Evolutionary conservation across 2,797 vertebrate species (phyloP), one percentile per base, ranked within the genome.

Genomic region (Hylomyscus alleni): DNA sequence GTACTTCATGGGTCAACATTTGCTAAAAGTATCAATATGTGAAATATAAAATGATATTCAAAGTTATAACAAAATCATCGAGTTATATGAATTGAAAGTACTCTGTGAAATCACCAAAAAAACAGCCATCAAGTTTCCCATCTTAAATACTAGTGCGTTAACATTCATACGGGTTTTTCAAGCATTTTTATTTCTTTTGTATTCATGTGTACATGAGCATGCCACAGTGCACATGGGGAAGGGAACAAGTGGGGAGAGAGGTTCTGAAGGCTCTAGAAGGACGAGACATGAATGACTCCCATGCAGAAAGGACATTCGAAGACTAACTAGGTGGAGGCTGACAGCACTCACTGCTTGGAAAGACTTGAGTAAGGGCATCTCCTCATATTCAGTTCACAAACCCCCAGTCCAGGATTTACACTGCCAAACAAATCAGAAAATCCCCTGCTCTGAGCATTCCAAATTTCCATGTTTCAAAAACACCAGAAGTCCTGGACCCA

Each of bases 51-150:
- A 60, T 76, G 72, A 78, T 40, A 80, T 84, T 94, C 50, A 81
- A 94, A 94, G 69, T 92, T 94, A 40, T 80, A 90, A 83, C 87
- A 31, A 95, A 83, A 90, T 94, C 13, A 60, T 88, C 6, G 47
- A 85, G 50, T 90, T 37, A 88, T 14, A 6, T 50, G 76, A 90
- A 78, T 31, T 75, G 22, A 88, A 77, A 78, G 40, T 31, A 78
- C 78, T 17, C 56, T 40, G 15, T 29, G 56, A 44, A 44, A 17
- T 40, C 14, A 17, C 13, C 24, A 26, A 26, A 81, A 84, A 62
- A 73, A n/a, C 34, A n/a, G 78, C 22, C 15, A 52, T 29, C 26
- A 90, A 37, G 67, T 75, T 50, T 78, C 80, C 47, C 22, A 17
- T 84, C 62, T 84, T 92, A 12, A 87, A 83, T 50, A 92, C 52